A percentile compares a stretch with the other conserved stretches of the same genome.
phyloP scores from a whole-genome alignment of 2,888 invertebrate genomes.

The Agonopterix arenella region DNA sequence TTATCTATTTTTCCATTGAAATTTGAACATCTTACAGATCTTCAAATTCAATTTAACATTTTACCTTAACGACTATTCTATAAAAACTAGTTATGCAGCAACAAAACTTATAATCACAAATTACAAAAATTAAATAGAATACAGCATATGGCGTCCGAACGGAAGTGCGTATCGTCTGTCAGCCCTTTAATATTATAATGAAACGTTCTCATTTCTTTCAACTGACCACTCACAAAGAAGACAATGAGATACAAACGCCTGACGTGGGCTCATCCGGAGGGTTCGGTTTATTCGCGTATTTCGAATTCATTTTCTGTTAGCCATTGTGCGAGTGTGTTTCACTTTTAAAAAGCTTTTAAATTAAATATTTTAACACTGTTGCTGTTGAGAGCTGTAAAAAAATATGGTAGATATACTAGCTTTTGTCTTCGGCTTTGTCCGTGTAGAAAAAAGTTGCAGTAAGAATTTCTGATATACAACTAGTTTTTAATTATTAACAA shows the following conservation, averaged over 20 bases:
- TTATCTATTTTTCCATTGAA: too few relatives aligned
- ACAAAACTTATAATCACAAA: slow-evolving; percentile 33
- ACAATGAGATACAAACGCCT: slow-evolving; percentile 58
- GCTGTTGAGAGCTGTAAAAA: too few relatives aligned
- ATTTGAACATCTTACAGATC: too few relatives aligned
- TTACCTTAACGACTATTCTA: neutral
- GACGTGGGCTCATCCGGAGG: slow-evolving; percentile 60
- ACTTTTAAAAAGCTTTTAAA: slow-evolving; percentile 12
- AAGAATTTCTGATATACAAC: neutral
- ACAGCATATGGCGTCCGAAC: slow-evolving; percentile 62
- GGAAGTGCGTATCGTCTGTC: slow-evolving; percentile 74
- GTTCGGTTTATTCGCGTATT: slow-evolving; percentile 27
- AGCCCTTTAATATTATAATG: slow-evolving; percentile 65
- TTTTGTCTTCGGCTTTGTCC: too few relatives aligned
- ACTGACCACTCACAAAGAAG: slow-evolving; percentile 70
- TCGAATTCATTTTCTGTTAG: slow-evolving; percentile 24
- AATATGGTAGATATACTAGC: too few relatives aligned
- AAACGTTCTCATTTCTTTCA: slow-evolving; percentile 64
- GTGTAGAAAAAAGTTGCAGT: neutral
- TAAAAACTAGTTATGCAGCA: slow-evolving; percentile 10
- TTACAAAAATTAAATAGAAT: slow-evolving; percentile 45
- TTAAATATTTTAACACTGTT: too few relatives aligned
- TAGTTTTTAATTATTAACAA: too few relatives aligned
- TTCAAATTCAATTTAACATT: neutral
- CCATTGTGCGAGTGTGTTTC: slow-evolving; percentile 4